phyloP scores from a whole-genome alignment of 2,113 vertebrate genomes.

The Istiophorus platypterus region DNA sequence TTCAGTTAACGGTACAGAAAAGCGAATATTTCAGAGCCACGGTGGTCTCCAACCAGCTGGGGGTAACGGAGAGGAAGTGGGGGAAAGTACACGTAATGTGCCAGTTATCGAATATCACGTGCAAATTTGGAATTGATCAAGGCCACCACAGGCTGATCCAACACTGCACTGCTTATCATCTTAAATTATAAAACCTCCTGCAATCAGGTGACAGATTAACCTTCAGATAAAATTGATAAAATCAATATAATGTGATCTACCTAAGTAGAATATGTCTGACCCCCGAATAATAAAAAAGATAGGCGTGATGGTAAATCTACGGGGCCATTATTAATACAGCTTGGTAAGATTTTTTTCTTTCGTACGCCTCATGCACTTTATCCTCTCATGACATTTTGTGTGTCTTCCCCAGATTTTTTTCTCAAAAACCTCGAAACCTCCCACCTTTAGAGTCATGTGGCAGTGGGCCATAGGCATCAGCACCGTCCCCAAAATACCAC shows the following conservation, averaged over 20 bases:
- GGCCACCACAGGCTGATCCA: background rate
- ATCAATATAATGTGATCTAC: background rate
- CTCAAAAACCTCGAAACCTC: background rate
- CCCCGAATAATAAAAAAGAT: background rate
- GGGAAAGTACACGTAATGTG: background rate
- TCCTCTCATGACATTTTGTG: background rate
- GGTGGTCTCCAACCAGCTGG: background rate
- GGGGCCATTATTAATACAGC: background rate
- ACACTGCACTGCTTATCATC: background rate
- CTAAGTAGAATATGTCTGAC: background rate
- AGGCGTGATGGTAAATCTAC: background rate
- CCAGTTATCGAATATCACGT: background rate
- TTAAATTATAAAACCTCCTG: background rate
- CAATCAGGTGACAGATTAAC: conserved; percentile 9
- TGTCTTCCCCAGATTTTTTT: background rate
- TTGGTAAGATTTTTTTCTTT: background rate
- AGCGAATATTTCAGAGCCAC: no score
- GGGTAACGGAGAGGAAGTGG: background rate
- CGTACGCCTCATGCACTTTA: background rate
- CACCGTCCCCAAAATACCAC: conserved; percentile 3
- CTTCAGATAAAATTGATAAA: background rate
- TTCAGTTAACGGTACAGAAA: background rate
- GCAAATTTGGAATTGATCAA: conserved; percentile 9
- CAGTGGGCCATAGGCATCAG: background rate
- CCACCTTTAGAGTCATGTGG: background rate